Evolutionary conservation across 2,888 invertebrate genomes (phyloP).

Genomic region (Lissocephala sabroskyi): DNA sequence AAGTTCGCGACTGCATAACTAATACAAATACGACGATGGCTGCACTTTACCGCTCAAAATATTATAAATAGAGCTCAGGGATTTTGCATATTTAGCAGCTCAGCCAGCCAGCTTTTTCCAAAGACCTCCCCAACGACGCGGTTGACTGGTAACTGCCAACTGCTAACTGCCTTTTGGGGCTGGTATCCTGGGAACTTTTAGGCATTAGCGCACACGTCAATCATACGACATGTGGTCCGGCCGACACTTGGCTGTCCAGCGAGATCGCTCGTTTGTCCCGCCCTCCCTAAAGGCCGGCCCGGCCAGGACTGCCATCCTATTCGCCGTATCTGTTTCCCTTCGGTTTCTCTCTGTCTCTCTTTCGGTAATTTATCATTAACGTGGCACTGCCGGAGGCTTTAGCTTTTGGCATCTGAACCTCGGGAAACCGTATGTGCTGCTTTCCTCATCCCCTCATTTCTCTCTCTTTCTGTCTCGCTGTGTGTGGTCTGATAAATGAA

Average conservation of each 20-base stretch:
- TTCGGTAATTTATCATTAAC: constrained; percentile 44
- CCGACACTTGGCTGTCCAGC: neutral
- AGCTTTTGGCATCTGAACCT: neutral
- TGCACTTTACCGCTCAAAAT: constrained; percentile 19
- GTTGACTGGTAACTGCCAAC: too few species aligned
- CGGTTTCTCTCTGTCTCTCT: too few species aligned
- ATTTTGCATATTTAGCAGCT: constrained; percentile 31
- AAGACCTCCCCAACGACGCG: too few species aligned
- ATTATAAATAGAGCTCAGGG: constrained; percentile 47
- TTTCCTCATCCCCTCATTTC: too few species aligned
- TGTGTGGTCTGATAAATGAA: constrained; percentile 44
- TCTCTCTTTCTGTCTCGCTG: too few species aligned
- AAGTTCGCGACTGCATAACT: constrained; percentile 46
- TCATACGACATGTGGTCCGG: constrained; percentile 57
- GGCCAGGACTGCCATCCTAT: too few species aligned
- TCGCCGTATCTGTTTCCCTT: too few species aligned
- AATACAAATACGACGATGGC: constrained; percentile 23
- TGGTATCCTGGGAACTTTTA: constrained; percentile 13
- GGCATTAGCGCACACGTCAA: constrained; percentile 56
- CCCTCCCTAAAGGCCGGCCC: neutral
- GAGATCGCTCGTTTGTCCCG: neutral
- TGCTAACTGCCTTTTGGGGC: neutral
- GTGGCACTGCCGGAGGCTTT: constrained; percentile 1
- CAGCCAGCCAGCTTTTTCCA: too few species aligned
- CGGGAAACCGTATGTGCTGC: too few species aligned